Evolutionary conservation across 1,140 invertebrate genomes (phyloP), one percentile per base, ranked within the genome.

Genomic region (Aricia agestis): DNA sequence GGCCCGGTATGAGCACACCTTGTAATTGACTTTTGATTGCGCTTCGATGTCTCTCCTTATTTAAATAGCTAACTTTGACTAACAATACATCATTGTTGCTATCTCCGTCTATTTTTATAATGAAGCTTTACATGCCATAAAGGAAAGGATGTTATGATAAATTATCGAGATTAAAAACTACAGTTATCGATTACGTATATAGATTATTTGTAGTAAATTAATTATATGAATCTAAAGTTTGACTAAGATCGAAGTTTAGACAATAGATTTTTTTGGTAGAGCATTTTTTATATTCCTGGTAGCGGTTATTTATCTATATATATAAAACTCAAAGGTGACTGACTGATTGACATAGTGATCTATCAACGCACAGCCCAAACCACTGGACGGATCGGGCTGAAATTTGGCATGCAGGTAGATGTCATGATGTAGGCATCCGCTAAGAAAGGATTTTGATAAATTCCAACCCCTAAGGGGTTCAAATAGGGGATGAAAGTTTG

Each of bases 21-120:
- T 87, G 85, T 91, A 91, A 91, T 91, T 89, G 87, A 89, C 82
- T 91, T 88, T 88, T 84, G 84, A 86, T 87, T 87, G 82, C 80
- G 82, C 78, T 76, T 72, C 76, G 76, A 82, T 87, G 85, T 89
- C 83, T 84, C 82, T 83, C 85, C 79, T 81, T 86, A 79, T 82
- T 87, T 83, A 84, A 81, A 75, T 82, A 75, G 75, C 73, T 76
- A 74, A 79, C 78, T 59, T 61, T 36, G 59, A 19, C 59, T 70
- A 63, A 82, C 78, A 78, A 80, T 80, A 76, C 72, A 78, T 80
- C 77, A 78, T 77, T 74, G 74, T 79, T 67, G 71, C 25, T 36
- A 67, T 45, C 42, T 63, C 70, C 52, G 67, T 69, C 65, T 66
- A 73, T 45, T 52, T 67, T 36, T 13, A 67, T 67, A 67, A 63